Conservation (phyloP, 2,888 invertebrate species). For the Quadriops clusia region DNA sequence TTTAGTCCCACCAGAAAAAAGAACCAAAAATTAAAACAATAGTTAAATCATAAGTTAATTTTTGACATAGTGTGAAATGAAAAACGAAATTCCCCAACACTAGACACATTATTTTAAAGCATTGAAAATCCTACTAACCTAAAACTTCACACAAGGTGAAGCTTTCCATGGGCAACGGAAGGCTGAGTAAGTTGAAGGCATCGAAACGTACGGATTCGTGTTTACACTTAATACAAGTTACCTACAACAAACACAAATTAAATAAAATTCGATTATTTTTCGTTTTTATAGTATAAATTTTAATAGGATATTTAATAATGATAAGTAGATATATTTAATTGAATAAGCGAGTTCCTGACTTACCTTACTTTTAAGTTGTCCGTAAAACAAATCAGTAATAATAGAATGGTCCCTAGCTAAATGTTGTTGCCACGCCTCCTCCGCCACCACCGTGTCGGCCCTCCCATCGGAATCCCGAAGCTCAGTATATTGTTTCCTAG, state of each 20-base stretch:
- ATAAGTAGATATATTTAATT: slow-evolving; percentile 2
- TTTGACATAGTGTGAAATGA: no score
- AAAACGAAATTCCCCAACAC: no score
- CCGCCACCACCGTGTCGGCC: slow-evolving; percentile 59
- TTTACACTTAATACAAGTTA: slow-evolving; percentile 70
- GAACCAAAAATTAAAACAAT: no score
- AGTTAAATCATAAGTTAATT: no score
- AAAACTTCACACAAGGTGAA: slow-evolving; percentile 64
- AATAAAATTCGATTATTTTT: slow-evolving; percentile 10
- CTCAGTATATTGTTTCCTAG: slow-evolving; percentile 56
- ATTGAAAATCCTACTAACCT: slow-evolving; percentile 27
- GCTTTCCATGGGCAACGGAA: slow-evolving; percentile 85
- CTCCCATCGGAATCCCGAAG: slow-evolving; percentile 65
- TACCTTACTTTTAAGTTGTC: slow-evolving; percentile 80
- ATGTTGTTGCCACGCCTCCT: slow-evolving; percentile 76
- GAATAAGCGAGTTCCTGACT: slow-evolving; percentile 7
- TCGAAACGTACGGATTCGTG: slow-evolving; percentile 82
- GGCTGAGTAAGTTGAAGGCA: slow-evolving; percentile 77
- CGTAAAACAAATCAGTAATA: slow-evolving; percentile 83
- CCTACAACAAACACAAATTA: no score
- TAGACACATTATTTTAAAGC: no score
- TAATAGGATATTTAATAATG: no score
- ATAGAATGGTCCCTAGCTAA: slow-evolving; percentile 72
- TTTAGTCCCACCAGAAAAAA: no score
- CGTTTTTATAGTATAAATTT: no score